Evolutionary conservation across 2,113 vertebrate species (phyloP).

Genomic region (Myotis davidii): DNA sequence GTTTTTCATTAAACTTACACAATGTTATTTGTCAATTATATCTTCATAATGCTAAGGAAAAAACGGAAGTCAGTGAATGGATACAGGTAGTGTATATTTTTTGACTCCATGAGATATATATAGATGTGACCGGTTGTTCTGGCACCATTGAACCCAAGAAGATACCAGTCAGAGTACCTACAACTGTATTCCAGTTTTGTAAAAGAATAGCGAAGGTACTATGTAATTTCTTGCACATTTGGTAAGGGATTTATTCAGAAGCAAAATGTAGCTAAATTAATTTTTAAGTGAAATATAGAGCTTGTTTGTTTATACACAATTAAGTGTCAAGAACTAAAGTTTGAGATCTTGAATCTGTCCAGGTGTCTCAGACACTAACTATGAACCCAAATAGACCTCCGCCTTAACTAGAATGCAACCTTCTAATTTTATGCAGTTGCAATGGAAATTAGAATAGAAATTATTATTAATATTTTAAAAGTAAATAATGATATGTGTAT

Average conservation of each 20-base stretch:
- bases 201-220: neutral
- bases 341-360: neutral
- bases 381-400: neutral
- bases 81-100: neutral
- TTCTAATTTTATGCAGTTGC: neutral
- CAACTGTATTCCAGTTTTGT: neutral
- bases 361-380: neutral
- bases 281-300: neutral
- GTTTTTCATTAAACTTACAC: neutral
- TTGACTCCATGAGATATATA: neutral
- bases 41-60: neutral
- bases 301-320: neutral
- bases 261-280: conserved; percentile 11
- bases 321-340: neutral
- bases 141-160: neutral
- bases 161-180: neutral
- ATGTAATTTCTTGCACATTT: neutral
- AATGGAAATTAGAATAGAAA: neutral
- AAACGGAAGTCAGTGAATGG: neutral
- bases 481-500: neutral
- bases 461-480: neutral
- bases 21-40: neutral
- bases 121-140: neutral
- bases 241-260: neutral
- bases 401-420: neutral